A percentile compares a stretch with the other conserved stretches of the same genome.
phyloP scores from a whole-genome alignment of 2,888 invertebrate species.

The Urechis unicinctus region DNA sequence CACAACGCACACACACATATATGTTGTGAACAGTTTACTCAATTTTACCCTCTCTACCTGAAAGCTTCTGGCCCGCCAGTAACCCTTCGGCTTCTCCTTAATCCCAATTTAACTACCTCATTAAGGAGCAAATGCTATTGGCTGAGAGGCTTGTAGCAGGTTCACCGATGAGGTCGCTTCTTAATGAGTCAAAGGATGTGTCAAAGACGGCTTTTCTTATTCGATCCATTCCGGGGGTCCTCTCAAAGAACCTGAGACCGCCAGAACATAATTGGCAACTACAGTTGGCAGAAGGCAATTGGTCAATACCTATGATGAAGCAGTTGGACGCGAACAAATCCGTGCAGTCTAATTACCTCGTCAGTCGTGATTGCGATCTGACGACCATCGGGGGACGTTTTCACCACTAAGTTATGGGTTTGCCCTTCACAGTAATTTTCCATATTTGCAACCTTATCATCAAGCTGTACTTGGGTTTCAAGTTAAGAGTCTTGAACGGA shows the following conservation, averaged over 20 bases:
- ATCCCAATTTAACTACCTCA: too few species aligned
- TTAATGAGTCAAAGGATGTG: slow-evolving; percentile 5
- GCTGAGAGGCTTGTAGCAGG: too few species aligned
- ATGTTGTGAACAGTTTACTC: too few species aligned
- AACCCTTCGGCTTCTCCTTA: too few species aligned
- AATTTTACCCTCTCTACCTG: too few species aligned
- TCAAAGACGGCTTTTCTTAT: slow-evolving; percentile 5
- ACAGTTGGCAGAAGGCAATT: slow-evolving; percentile 5
- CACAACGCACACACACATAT: too few species aligned
- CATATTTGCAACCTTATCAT: slow-evolving; percentile 9
- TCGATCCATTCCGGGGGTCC: slow-evolving; percentile 4
- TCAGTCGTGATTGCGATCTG: slow-evolving; percentile 16
- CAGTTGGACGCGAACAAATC: slow-evolving; percentile 7
- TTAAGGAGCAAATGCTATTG: too few species aligned
- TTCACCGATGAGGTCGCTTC: too few species aligned
- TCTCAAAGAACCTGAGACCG: too few species aligned
- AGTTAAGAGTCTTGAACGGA: slow-evolving; percentile 15
- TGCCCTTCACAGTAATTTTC: slow-evolving; percentile 12
- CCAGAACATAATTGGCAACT: slow-evolving; percentile 7
- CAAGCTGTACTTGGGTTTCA: slow-evolving; percentile 11
- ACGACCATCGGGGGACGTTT: slow-evolving; percentile 11
- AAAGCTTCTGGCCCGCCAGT: too few species aligned
- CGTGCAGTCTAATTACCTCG: slow-evolving; percentile 11
- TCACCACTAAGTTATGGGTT: slow-evolving; percentile 15
- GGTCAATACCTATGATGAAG: not conserved